phyloP scores from a whole-genome alignment of 2,797 vertebrate species.

The Paedocypris micromegethes region DNA sequence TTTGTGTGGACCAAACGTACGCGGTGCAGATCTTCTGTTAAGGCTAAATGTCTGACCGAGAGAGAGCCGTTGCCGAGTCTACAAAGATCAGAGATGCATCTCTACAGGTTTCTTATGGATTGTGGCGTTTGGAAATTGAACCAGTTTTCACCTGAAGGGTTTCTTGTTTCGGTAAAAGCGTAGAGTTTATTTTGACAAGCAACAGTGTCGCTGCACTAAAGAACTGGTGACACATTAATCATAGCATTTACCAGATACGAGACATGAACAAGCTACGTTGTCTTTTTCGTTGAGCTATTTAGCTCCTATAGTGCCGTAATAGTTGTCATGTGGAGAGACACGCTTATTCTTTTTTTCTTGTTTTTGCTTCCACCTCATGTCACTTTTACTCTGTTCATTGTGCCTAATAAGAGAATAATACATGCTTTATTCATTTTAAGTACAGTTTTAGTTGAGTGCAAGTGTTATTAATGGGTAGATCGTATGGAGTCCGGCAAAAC shows the following conservation, averaged over 20 bases:
- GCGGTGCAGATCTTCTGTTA: constrained; percentile 24
- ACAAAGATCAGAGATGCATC: constrained; percentile 29
- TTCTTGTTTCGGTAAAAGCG: constrained; percentile 11
- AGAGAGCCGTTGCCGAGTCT: background rate
- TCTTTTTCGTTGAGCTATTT: constrained; percentile 20
- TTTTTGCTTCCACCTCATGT: too few relatives aligned
- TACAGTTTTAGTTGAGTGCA: too few relatives aligned
- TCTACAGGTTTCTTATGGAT: constrained; percentile 16
- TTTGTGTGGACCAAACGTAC: constrained; percentile 19
- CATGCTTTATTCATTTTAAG: too few relatives aligned
- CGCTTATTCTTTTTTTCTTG: too few relatives aligned
- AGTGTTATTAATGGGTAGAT: too few relatives aligned
- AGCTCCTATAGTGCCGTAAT: background rate
- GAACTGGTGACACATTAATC: constrained; percentile 29
- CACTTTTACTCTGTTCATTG: too few relatives aligned
- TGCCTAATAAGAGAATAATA: too few relatives aligned
- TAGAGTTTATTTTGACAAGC: constrained; percentile 24
- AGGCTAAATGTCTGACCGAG: constrained; percentile 13
- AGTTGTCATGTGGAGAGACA: too few relatives aligned
- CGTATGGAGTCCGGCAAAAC: too few relatives aligned
- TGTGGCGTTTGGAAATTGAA: constrained; percentile 40
- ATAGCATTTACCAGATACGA: constrained; percentile 18
- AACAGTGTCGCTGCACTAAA: constrained; percentile 1
- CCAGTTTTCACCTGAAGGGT: constrained; percentile 23
- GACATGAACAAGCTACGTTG: constrained; percentile 6